These are phyloP conservation scores for Zelleria hepariella DNA, from an alignment of 2,888 invertebrate genomes.

Conservation along the genomic window DNA sequence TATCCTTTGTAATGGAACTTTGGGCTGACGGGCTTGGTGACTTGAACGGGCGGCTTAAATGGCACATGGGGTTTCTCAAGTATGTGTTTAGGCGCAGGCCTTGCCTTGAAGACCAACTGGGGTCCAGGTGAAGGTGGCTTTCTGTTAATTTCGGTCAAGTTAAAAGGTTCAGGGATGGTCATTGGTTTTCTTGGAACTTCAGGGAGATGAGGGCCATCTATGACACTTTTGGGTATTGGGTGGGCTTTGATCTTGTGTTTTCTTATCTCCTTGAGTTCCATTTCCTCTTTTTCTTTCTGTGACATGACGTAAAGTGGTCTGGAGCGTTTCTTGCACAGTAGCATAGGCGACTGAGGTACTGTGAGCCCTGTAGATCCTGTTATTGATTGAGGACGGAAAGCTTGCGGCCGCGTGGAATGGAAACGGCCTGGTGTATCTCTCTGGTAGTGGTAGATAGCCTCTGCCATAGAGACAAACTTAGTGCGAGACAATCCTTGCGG, in stretches of 20 bases:
- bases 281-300: conserved; percentile 73
- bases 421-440: conserved; percentile 74
- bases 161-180: conserved; percentile 76
- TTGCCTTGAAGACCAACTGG: conserved; percentile 68
- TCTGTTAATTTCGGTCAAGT: conserved; percentile 71
- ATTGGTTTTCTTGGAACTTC: conserved; percentile 64
- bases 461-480: conserved; percentile 73
- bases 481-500: conserved; percentile 39
- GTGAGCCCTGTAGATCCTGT: conserved; percentile 42
- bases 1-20: conserved; percentile 47
- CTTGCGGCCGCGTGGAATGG: conserved; percentile 37
- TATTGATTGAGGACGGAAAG: conserved; percentile 30
- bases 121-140: conserved; percentile 35
- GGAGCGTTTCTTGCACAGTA: conserved; percentile 67
- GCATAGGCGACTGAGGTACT: conserved; percentile 65
- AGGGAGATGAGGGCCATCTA: conserved; percentile 64
- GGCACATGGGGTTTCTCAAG: conserved; percentile 53
- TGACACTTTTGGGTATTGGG: conserved; percentile 73
- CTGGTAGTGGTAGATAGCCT: conserved; percentile 69
- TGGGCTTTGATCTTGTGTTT: conserved; percentile 78
- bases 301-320: conserved; percentile 69
- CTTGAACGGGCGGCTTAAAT: conserved; percentile 33
- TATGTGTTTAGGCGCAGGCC: conserved; percentile 73
- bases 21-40: conserved; percentile 42
- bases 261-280: conserved; percentile 75